Evolutionary conservation across 2,888 invertebrate genomes (phyloP), one percentile per base, ranked within the genome.

Genomic region (Thera obeliscata): DNA sequence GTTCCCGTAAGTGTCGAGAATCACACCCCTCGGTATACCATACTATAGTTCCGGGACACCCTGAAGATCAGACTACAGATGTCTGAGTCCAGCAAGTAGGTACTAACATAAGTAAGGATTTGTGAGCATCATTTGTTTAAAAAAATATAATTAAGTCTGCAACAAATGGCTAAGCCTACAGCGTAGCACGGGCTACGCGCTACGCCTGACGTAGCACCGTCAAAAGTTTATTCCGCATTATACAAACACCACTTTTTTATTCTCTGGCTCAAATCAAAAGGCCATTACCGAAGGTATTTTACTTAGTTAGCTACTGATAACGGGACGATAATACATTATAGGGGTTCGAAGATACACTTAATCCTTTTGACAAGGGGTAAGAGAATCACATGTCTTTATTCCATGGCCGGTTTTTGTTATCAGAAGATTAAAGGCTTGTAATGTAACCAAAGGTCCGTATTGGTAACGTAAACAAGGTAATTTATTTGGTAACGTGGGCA

Each of bases 351-450:
- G 63, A 61, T 66, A 66, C 61, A 49, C 69, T 57, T 64, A 61
- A 66, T 69, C 60, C 63, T 12, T 49, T 63, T 69, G 69, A 69
- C 63, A 66, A 61, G 63, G 69, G 66, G 63, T 63, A 66, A 64
- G 62, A 63, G 63, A 56, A 61, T 41, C 62, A 50, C 35, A 46
- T 66, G 66, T 66, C 69, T 60, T 48, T 54, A 60, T 56, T 62
- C 38, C 56, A 59, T 56, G 57, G 60, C 66, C 59, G 48, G 67
- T 60, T 61, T 61, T 62, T 38, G 61, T 52, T 69, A 65, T 65
- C 65, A 52, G 65, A 50, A 63, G 60, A 69, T 66, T 61, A 69
- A 54, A 54, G 62, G 56, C 52, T 22, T 59, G 49, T 56, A 48
- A 58, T 33, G 56, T 56, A 56, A 41, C 62, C 62, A 33, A 55